Conservation (phyloP, 2,113 vertebrate species). For the Rhipidura dahli region DNA sequence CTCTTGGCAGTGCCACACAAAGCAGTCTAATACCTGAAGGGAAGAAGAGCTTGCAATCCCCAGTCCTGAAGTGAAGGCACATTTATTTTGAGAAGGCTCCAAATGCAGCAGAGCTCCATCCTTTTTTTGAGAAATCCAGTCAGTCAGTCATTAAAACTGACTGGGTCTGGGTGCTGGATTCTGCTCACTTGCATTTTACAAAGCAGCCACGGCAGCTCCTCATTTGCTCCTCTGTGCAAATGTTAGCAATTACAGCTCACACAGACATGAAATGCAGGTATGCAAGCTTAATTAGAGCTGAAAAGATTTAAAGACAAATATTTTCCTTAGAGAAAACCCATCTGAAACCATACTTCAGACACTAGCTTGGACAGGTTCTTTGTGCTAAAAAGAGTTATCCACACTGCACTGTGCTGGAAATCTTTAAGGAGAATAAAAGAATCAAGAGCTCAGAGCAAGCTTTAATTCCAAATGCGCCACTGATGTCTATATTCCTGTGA, state of each 20-base stretch:
- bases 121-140: not conserved
- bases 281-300: constrained; percentile 9
- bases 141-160: not conserved
- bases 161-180: not conserved
- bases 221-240: not conserved
- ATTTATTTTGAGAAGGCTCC: not conserved
- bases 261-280: not conserved
- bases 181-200: not conserved
- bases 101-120: not conserved
- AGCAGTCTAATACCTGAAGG: not conserved
- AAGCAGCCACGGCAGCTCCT: not conserved
- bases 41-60: not conserved
- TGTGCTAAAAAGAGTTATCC: not conserved
- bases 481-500: constrained; percentile 21
- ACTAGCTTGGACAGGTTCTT: not conserved
- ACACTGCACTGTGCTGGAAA: not conserved
- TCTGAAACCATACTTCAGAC: not conserved
- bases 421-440: constrained; percentile 5
- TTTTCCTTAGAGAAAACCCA: constrained; percentile 31
- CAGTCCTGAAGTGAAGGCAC: not conserved
- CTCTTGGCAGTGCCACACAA: not conserved
- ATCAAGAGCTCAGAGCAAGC: not conserved
- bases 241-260: not conserved
- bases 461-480: not conserved
- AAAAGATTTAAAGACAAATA: constrained; percentile 39